Percentiles rank a stretch among this genome's conserved stretches.
These are phyloP conservation scores for Ischnura elegans DNA, from an alignment of 2,888 invertebrate species.

Conservation along the genomic window DNA sequence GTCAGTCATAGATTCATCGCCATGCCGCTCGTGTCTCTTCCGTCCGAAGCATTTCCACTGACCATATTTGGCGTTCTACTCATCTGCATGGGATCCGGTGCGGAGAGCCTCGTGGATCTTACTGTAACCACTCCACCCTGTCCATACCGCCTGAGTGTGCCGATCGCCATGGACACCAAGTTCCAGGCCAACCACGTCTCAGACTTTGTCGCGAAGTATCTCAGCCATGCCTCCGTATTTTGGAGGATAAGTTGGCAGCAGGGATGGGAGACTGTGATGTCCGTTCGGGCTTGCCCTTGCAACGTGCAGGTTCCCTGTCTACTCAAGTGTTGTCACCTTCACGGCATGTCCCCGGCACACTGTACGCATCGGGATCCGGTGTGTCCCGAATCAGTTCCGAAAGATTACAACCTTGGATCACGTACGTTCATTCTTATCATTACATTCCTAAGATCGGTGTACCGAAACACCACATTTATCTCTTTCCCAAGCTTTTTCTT, in stretches of 20 bases:
- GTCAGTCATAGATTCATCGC: not conserved
- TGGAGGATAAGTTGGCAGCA: not conserved
- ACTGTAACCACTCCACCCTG: not conserved
- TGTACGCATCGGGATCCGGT: not conserved
- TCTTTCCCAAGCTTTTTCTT: too few relatives aligned
- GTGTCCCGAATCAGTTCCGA: not conserved
- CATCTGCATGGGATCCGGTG: not conserved
- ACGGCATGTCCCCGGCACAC: not conserved
- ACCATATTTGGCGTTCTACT: not conserved
- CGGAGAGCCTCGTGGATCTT: not conserved
- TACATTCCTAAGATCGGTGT: too few relatives aligned
- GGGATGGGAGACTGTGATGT: not conserved
- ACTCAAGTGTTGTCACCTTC: not conserved
- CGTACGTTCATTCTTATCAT: too few relatives aligned
- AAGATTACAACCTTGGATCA: too few relatives aligned
- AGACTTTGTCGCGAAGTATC: not conserved
- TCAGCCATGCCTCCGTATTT: not conserved
- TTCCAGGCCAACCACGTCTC: not conserved
- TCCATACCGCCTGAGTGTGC: not conserved
- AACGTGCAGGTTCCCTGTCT: not conserved
- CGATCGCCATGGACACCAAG: not conserved
- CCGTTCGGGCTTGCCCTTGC: not conserved
- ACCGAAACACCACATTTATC: too few relatives aligned
- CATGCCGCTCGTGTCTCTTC: not conserved
- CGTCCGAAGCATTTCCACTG: not conserved